Evolutionary conservation across 2,113 vertebrate genomes (phyloP), one percentile per base, ranked within the genome.

Genomic region (Eidolon helvum): DNA sequence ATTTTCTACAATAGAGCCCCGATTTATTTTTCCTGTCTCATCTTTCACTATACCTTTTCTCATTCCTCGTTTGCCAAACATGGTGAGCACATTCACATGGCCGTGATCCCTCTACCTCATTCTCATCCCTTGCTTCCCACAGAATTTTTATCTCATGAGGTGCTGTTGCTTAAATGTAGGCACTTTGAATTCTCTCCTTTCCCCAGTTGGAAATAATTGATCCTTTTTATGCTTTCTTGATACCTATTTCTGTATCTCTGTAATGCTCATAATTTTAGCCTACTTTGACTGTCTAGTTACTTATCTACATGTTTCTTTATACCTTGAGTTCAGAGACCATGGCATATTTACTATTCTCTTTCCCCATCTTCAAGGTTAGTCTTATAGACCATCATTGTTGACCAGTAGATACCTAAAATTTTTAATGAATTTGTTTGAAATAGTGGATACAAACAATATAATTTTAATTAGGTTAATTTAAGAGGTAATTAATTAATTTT

Each of bases 391-490:
- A 2, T 65, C 84, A 35, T 35, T 83, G 33, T 77, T 85, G 33
- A 84, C 63, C 30, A 96, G 48, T 33, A 72, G n/a, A 48, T 55
- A 80, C 30, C 69, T 94, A 55, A 55, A 85, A 21, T 55, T 55
- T 87, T 74, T 87, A 74, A 72, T 95, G 35, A 45, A 59, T 50
- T 65, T 94, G 2, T 74, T 96, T 95, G 33, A 83, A 84, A 43
- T 75, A n/a, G 59, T 85, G 40, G 15, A 4, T 53, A 35, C 53
- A 75, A 28, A 21, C 14, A 61, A 71, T 55, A 82, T 61, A 87
- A 68, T 72, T 92, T 95, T 35, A 88, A 74, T 72, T 83, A 83
- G 69, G 38, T 50, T 53, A 84, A 72, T 79, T 35, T 79, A 59
- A 80, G n/a, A 85, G 3, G 2, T 72, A 26, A 74, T 91, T n/a